Evolutionary conservation across 2,113 vertebrate species (phyloP), one percentile per base, ranked within the genome.

Genomic region (Ptilorrhoa leucosticta): DNA sequence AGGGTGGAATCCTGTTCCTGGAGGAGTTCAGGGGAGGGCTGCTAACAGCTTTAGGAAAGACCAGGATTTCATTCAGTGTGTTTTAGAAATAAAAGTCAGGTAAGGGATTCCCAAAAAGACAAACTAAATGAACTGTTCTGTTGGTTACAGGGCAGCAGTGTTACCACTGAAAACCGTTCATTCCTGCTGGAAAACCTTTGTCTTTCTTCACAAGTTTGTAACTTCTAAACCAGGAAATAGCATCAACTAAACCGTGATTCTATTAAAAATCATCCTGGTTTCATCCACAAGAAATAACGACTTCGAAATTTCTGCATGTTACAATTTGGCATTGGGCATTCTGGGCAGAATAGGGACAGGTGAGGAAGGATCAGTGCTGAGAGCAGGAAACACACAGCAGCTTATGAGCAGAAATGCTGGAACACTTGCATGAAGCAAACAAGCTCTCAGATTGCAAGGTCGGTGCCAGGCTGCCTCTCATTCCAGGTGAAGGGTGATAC

Each of bases 41-140:
- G 30, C 47, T 88, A 91, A 86, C 11, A 66, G 75, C 45, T 93
- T 91, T 57, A 88, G 58, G 64, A 90, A 92, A 78, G 56, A 73
- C 17, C 35, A 66, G 54, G 54, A 58, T 70, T 97, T 93, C 37
- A 26, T 70, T 68, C 44, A 18, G 20, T 64, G 40, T 90, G 69
- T 89, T 94, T 95, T 78, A 83, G 50, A 47, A 77, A 84, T 83
- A 84, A 77, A 60, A 82, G 26, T 71, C 37, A 76, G 57, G 35
- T 65, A 75, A 75, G 47, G 31, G 7, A 66, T 64, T 88, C 56
- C 47, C 54, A 50, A 65, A 92, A 81, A 94, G 64, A 71, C 24
- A 53, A 89, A 51, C 5, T 47, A 78, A 82, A 89, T 65, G 2
- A 81, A 58, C 35, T 68, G 7, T 40, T 96, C 54, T 54, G 11